Percentiles rank a stretch among this genome's conserved stretches.
phyloP scores from a whole-genome alignment of 1,140 invertebrate genomes.

The Eriosoma lanigerum region DNA sequence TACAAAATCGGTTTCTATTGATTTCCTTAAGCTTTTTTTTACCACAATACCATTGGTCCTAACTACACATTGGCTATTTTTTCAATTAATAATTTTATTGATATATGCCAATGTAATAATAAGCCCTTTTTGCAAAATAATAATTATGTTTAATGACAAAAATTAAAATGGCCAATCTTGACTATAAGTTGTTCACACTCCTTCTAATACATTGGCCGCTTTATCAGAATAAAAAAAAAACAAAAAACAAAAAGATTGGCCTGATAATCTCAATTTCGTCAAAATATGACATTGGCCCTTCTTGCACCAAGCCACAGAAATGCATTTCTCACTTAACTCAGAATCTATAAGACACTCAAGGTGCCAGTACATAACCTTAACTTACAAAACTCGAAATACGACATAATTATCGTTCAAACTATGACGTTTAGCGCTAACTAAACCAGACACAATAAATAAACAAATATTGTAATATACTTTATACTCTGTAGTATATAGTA shows the following conservation, averaged over 20 bases:
- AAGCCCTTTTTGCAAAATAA: conserved; percentile 12
- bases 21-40: too few relatives aligned
- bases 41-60: neutral
- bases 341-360: too few relatives aligned
- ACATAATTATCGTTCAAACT: too few relatives aligned
- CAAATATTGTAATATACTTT: too few relatives aligned
- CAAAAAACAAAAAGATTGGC: neutral
- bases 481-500: too few relatives aligned
- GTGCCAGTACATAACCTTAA: too few relatives aligned
- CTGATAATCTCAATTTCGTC: neutral
- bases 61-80: conserved; percentile 12
- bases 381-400: too few relatives aligned
- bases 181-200: conserved; percentile 1
- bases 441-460: too few relatives aligned
- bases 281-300: neutral
- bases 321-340: too few relatives aligned
- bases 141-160: conserved; percentile 4
- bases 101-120: conserved; percentile 4
- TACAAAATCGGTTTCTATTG: too few relatives aligned
- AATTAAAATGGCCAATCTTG: conserved; percentile 12
- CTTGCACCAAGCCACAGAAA: neutral
- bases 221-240: neutral
- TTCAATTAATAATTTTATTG: neutral
- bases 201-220: neutral
- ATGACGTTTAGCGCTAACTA: too few relatives aligned